phyloP scores from a whole-genome alignment of 2,113 vertebrate species.

The Rhizomys pruinosus region DNA sequence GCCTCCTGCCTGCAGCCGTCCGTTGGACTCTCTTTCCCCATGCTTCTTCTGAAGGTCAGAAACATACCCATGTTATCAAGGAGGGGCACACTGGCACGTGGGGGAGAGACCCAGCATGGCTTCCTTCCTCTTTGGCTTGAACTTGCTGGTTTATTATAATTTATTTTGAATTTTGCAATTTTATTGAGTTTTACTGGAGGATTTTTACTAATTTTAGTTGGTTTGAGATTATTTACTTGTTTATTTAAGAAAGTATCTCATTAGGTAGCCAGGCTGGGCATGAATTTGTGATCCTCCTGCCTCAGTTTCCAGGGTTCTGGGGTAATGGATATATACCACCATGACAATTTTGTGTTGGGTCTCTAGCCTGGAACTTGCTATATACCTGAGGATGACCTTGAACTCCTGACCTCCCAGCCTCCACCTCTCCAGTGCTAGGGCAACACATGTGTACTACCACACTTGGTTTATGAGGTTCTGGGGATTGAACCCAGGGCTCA shows the following conservation, averaged over 20 bases:
- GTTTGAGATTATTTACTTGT: neutral
- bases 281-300: neutral
- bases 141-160: neutral
- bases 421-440: too few relatives aligned
- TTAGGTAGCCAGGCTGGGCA: neutral
- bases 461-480: neutral
- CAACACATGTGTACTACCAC: neutral
- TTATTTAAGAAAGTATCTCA: neutral
- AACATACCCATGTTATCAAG: fast-evolving
- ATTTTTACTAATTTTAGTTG: neutral
- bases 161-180: neutral
- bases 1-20: neutral
- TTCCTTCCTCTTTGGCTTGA: neutral
- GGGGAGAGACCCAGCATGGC: neutral
- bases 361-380: neutral
- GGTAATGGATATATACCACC: neutral
- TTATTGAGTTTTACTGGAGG: neutral
- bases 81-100: neutral
- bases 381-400: neutral
- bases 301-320: neutral
- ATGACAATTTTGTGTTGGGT: neutral
- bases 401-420: neutral
- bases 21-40: neutral
- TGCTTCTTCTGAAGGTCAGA: fast-evolving
- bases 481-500: neutral